These are phyloP conservation scores for Clanis bilineata DNA, from an alignment of 2,888 invertebrate genomes.

Conservation along the genomic window DNA sequence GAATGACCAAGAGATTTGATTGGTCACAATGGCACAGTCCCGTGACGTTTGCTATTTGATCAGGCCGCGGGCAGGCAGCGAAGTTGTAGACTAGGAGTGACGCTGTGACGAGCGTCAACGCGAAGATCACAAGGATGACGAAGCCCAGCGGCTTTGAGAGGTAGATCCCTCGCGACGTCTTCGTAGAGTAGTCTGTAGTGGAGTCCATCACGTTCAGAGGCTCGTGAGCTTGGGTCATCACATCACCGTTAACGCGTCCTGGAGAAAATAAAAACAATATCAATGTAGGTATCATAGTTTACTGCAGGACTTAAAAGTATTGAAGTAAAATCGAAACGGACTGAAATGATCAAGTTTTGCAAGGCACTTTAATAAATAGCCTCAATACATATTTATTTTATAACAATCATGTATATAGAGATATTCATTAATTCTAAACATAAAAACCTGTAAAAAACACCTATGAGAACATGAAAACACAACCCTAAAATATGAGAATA, in stretches of 20 bases:
- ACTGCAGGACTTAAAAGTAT: not conserved
- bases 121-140: conserved; percentile 84
- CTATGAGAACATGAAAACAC: too few relatives aligned
- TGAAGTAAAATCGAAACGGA: too few relatives aligned
- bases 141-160: conserved; percentile 85
- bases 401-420: too few relatives aligned
- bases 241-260: conserved; percentile 73
- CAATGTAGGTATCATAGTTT: not conserved
- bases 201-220: conserved; percentile 83
- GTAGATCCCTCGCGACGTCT: conserved; percentile 82
- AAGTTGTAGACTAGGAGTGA: conserved; percentile 90
- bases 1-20: conserved; percentile 67
- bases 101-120: conserved; percentile 85
- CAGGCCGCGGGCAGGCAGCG: conserved; percentile 84
- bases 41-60: conserved; percentile 70
- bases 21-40: conserved; percentile 70
- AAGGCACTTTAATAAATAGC: too few relatives aligned
- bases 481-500: too few relatives aligned
- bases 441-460: too few relatives aligned
- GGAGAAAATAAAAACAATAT: conserved; percentile 32
- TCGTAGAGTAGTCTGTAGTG: conserved; percentile 84
- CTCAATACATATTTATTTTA: too few relatives aligned
- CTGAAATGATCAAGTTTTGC: too few relatives aligned
- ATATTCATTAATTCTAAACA: too few relatives aligned
- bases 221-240: conserved; percentile 76